A percentile compares a stretch with the other conserved stretches of the same genome.
These are phyloP conservation scores for Mungos mungo DNA, from an alignment of 2,113 vertebrate species.

Conservation along the genomic window DNA sequence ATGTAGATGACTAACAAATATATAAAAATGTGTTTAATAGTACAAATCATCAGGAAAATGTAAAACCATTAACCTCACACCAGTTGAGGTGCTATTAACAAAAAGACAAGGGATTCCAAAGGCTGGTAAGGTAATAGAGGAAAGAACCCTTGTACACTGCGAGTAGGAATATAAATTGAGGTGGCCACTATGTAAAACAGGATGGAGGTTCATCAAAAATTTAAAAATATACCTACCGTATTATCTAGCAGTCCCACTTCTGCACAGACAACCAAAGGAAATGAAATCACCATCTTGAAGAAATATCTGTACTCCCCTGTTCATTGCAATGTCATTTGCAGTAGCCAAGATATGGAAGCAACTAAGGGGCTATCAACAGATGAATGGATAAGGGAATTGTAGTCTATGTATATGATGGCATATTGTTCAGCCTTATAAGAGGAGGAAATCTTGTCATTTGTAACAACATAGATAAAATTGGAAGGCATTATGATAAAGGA, in stretches of 20 bases:
- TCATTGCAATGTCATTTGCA: background rate
- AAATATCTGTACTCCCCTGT: background rate
- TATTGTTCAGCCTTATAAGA: background rate
- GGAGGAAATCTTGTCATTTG: background rate
- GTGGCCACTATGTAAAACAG: background rate
- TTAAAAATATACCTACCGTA: background rate
- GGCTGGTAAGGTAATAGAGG: background rate
- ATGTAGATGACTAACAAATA: background rate
- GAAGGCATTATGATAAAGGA: background rate
- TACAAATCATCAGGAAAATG: background rate
- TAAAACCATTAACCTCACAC: background rate
- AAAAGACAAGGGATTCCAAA: background rate
- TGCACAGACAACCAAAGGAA: background rate
- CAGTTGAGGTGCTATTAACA: background rate
- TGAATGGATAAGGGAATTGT: background rate
- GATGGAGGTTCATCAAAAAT: background rate
- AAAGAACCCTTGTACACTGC: background rate
- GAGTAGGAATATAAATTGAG: background rate
- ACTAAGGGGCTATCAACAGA: background rate
- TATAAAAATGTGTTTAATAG: background rate
- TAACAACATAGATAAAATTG: background rate
- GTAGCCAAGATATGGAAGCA: background rate
- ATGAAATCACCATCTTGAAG: background rate
- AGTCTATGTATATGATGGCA: background rate
- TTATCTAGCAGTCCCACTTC: background rate